phyloP scores from a whole-genome alignment of 2,888 invertebrate genomes.

The Patella ulyssiponensis region DNA sequence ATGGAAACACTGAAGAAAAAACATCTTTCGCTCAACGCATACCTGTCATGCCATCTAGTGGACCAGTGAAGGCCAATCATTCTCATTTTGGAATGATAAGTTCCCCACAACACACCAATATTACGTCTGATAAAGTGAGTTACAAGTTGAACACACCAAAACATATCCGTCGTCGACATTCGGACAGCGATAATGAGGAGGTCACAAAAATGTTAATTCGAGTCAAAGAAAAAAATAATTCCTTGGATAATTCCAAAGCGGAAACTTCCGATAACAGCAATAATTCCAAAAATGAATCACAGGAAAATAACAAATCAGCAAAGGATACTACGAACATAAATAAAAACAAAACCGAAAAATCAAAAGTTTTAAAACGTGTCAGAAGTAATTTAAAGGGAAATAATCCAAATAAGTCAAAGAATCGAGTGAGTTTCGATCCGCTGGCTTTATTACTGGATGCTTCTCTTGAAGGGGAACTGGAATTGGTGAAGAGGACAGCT shows the following conservation, averaged over 20 bases:
- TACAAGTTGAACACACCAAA: conserved; percentile 65
- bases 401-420: conserved; percentile 59
- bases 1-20: not conserved
- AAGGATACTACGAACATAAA: too few species aligned
- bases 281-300: too few species aligned
- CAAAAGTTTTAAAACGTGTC: conserved; percentile 45
- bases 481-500: conserved; percentile 95
- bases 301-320: too few species aligned
- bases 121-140: conserved; percentile 66
- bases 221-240: conserved; percentile 16
- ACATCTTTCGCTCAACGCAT: not conserved
- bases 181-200: conserved; percentile 66
- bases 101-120: conserved; percentile 59
- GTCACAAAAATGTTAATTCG: conserved; percentile 45
- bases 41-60: not conserved
- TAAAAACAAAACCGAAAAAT: conserved; percentile 9
- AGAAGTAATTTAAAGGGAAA: conserved; percentile 75
- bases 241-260: too few species aligned
- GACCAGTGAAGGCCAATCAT: conserved; percentile 29
- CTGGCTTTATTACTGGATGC: conserved; percentile 95
- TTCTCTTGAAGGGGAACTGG: conserved; percentile 97
- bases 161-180: conserved; percentile 63
- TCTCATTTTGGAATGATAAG: conserved; percentile 49
- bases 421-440: conserved; percentile 95
- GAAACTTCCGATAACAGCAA: too few species aligned